Conservation (phyloP, 2,797 vertebrate species). For the Sphenodon punctatus region DNA sequence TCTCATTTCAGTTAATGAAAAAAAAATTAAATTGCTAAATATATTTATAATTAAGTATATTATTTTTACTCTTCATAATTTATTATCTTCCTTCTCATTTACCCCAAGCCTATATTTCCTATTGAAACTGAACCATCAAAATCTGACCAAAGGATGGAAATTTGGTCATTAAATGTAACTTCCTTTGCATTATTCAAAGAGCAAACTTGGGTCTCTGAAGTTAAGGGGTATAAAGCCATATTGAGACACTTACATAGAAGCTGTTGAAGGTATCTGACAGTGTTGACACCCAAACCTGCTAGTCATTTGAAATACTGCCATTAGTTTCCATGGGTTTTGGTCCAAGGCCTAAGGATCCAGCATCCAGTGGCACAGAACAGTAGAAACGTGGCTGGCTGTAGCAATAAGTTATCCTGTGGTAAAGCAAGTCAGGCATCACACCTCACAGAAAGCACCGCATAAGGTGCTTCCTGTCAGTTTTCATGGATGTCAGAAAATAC, state of each 20-base stretch:
- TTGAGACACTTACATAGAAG: neutral
- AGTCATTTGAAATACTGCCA: neutral
- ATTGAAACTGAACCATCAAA: too few species aligned
- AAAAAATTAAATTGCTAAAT: slow-evolving; percentile 38
- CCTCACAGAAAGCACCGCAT: too few species aligned
- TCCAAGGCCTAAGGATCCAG: neutral
- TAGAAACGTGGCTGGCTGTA: too few species aligned
- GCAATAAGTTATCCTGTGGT: too few species aligned
- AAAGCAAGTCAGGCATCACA: too few species aligned
- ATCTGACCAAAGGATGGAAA: too few species aligned
- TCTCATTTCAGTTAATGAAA: slow-evolving; percentile 64
- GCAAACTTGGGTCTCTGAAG: neutral
- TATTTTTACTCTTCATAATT: slow-evolving; percentile 19
- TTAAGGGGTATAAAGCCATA: neutral
- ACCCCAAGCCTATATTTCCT: too few species aligned
- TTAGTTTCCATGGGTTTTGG: neutral
- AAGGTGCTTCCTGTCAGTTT: too few species aligned
- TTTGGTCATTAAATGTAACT: too few species aligned
- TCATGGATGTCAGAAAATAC: too few species aligned
- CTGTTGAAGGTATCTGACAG: neutral
- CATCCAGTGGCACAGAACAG: neutral
- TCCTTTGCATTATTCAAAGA: neutral
- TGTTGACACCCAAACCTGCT: neutral
- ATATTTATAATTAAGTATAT: slow-evolving; percentile 13
- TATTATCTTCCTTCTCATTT: neutral